Evolutionary conservation across 2,888 invertebrate species (phyloP).

Genomic region (Eremobia ochroleuca): DNA sequence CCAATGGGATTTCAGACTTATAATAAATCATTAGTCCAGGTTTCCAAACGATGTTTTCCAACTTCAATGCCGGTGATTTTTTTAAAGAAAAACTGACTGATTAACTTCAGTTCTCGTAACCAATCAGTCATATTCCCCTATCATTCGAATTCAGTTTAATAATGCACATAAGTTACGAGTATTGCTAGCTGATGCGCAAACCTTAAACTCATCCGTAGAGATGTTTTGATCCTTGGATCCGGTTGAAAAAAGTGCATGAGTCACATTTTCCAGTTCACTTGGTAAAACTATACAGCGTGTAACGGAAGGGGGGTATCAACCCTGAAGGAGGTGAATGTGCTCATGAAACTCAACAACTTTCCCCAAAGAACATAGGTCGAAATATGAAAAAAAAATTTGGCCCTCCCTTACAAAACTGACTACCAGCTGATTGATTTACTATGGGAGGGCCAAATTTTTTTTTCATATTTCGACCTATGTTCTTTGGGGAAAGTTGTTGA

Average conservation of each 20-base stretch:
- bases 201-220: not conserved
- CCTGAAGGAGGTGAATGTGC: too few species aligned
- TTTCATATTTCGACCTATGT: too few species aligned
- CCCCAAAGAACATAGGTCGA: too few species aligned
- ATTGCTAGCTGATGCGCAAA: not conserved
- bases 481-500: too few species aligned
- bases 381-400: too few species aligned
- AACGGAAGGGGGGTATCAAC: too few species aligned
- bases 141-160: not conserved
- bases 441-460: too few species aligned
- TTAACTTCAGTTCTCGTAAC: not conserved
- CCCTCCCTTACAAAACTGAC: too few species aligned
- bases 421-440: too few species aligned
- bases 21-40: not conserved
- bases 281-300: not conserved
- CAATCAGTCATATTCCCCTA: not conserved
- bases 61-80: not conserved
- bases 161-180: not conserved
- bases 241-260: not conserved
- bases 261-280: not conserved
- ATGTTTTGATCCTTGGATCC: constrained; percentile 27
- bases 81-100: not conserved
- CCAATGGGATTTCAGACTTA: not conserved
- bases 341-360: too few species aligned
- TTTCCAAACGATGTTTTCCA: not conserved